Evolutionary conservation across 2,113 vertebrate species (phyloP).

Genomic region (Zapornia atra): DNA sequence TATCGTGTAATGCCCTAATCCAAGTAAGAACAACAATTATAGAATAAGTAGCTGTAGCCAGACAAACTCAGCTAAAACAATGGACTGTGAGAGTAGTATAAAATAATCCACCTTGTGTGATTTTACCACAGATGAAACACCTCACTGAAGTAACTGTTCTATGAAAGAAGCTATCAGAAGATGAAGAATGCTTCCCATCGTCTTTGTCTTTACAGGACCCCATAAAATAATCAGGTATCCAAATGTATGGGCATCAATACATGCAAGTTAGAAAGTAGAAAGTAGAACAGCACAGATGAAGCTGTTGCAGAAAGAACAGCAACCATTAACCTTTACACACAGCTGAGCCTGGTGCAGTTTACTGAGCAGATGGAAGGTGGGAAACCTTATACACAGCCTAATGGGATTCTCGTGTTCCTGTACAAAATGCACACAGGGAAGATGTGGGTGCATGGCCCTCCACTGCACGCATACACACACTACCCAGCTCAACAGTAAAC

Average conservation of each 20-base stretch:
- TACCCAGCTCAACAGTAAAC: not conserved
- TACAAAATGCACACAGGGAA: not conserved
- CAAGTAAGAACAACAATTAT: not conserved
- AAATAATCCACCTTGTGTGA: not conserved
- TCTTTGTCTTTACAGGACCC: not conserved
- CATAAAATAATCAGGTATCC: not conserved
- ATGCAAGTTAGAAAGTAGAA: not conserved
- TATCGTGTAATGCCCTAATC: not conserved
- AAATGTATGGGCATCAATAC: not conserved
- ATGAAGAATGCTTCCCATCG: not conserved
- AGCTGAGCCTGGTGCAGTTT: not conserved
- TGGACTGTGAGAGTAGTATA: not conserved
- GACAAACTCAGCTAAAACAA: not conserved
- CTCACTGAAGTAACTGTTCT: not conserved
- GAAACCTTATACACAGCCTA: not conserved
- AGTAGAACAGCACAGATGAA: not conserved
- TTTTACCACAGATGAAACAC: not conserved
- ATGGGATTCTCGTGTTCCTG: not conserved
- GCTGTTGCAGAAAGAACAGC: not conserved
- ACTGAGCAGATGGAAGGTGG: conserved; percentile 4
- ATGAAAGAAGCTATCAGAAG: not conserved
- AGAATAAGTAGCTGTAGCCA: not conserved
- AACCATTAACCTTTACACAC: not conserved
- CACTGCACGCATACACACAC: not conserved
- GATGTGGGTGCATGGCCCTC: not conserved